Evolutionary conservation across 2,888 invertebrate genomes (phyloP), one percentile per base, ranked within the genome.

Genomic region (Oligia strigilis): DNA sequence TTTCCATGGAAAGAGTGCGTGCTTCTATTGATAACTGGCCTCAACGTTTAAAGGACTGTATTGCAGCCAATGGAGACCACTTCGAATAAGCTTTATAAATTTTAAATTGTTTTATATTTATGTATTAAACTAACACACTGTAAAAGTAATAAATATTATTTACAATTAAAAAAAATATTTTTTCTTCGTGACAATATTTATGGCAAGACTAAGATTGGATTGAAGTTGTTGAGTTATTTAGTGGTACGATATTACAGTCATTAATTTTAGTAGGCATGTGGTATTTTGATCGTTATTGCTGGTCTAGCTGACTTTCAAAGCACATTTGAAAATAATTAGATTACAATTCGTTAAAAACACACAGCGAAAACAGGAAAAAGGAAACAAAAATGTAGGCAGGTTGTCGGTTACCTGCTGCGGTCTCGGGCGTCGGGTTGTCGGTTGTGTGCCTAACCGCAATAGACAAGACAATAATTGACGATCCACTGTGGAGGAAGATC

Each of bases 381-480:
- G 36, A 36, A 75, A 8, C 17, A 23, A 40, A 77, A 66, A 69
- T 19, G 6, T 52, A 13, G 49, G 11, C 9, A 4, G 49, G 49
- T 49, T 49, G 62, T 69, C 14, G 9, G 62, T 52, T 29, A 29
- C 29, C 29, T 29, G 29, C 29, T 29, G 29, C 29, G 29, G 29
- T 29, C 29, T 29, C 29, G 29, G 29, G 29, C 29, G 46, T 14
- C 14, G 14, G 49, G 49, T 49, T 49, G 62, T 69, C 14, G 9
- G 62, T 52, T 29, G 23, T 71, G 60, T 40, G 62, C 29, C n/a
- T 29, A 49, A 64, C 62, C 19, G 29, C 46, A 74, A 71, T 75
- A 64, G 62, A 75, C 75, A 79, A 67, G 64, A 23, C 40, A 67
- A 84, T 84, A 67, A 83, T 84, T 36, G 74, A 72, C 58, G 46